phyloP scores from a whole-genome alignment of 1,140 invertebrate genomes.

The Hyles vespertilio region DNA sequence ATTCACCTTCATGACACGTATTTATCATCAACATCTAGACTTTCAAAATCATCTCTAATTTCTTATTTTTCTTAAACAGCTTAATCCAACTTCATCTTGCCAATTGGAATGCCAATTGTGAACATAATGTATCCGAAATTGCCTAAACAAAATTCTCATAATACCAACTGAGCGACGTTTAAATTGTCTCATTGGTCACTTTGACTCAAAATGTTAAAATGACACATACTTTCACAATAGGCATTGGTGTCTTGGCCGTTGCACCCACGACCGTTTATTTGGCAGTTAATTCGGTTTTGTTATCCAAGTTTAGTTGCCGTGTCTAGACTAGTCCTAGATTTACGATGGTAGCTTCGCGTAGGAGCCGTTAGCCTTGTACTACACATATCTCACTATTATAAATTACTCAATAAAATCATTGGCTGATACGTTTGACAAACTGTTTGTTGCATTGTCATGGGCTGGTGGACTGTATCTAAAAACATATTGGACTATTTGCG shows the following conservation, averaged over 20 bases:
- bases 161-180: no score
- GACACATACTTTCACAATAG: background rate
- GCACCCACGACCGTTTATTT: slow-evolving; percentile 38
- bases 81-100: no score
- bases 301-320: slow-evolving; percentile 29
- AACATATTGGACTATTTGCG: background rate
- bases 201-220: no score
- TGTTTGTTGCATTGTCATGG: slow-evolving; percentile 18
- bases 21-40: no score
- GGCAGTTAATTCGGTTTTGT: slow-evolving; percentile 32
- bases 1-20: no score
- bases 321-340: slow-evolving; percentile 63
- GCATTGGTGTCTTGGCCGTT: slow-evolving; percentile 11
- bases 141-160: no score
- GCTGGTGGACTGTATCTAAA: background rate
- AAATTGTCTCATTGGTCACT: no score
- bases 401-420: slow-evolving; percentile 42
- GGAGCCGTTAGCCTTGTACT: slow-evolving; percentile 62
- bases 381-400: slow-evolving; percentile 39
- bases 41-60: no score
- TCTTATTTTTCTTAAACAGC: no score
- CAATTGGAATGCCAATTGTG: no score
- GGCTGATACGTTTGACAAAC: slow-evolving; percentile 39
- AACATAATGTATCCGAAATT: no score
- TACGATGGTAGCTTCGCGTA: slow-evolving; percentile 56